A percentile compares a stretch with the other conserved stretches of the same genome.
These are phyloP conservation scores for Tenthredo scrophulariae DNA, from an alignment of 2,888 invertebrate species.

Conservation along the genomic window DNA sequence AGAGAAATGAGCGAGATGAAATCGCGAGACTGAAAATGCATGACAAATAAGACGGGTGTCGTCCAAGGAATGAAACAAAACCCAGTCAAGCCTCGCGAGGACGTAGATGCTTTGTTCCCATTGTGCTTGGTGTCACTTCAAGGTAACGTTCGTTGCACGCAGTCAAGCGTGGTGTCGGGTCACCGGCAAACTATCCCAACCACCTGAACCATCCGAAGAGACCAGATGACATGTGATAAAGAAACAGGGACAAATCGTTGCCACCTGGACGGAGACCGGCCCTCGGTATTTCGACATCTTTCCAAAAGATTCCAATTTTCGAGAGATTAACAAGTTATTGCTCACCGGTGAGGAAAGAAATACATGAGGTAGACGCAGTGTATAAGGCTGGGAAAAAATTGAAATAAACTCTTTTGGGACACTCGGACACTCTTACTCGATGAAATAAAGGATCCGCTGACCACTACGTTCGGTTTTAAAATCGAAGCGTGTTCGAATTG, in stretches of 20 bases:
- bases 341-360: background rate
- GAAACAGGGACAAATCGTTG: conserved; percentile 76
- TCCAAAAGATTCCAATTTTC: background rate
- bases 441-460: conserved; percentile 32
- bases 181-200: conserved; percentile 65
- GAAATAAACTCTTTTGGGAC: background rate
- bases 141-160: conserved; percentile 69
- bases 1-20: conserved; percentile 44
- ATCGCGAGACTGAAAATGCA: conserved; percentile 48
- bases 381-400: background rate
- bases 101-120: conserved; percentile 75
- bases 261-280: conserved; percentile 75
- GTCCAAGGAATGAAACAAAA: conserved; percentile 75
- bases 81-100: conserved; percentile 63
- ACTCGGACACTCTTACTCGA: conserved; percentile 17
- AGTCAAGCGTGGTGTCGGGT: conserved; percentile 74
- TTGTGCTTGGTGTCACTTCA: conserved; percentile 76
- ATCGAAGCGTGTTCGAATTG: conserved; percentile 55
- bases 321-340: background rate
- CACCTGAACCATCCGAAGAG: conserved; percentile 28
- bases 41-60: conserved; percentile 75
- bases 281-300: conserved; percentile 63
- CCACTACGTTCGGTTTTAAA: conserved; percentile 35
- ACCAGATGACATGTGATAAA: conserved; percentile 77
- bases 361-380: background rate